Evolutionary conservation across 2,113 vertebrate species (phyloP), one percentile per base, ranked within the genome.

Genomic region (Trichechus manatus): DNA sequence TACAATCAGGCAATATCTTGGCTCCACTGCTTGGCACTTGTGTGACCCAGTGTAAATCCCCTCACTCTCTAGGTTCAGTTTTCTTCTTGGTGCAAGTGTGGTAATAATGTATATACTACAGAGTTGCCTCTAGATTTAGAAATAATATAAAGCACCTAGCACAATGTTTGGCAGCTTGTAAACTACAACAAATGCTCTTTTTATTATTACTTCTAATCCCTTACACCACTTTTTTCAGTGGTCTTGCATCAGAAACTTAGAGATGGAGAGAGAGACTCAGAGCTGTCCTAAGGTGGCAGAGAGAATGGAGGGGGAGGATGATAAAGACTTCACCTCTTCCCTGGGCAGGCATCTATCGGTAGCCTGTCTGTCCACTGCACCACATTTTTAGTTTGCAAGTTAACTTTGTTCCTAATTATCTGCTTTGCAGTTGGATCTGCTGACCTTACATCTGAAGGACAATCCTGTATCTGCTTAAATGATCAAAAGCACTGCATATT

Each of bases 401-500:
- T 91, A 84, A 97, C 85, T 93, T 66, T 93, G 77, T 70, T 87
- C 92, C 96, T 91, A 89, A 96, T 89, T 91, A 88, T 86, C 94
- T 78, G 93, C 95, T 96, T 88, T 96, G 94, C 96, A 97, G 96
- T 70, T 90, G 72, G 63, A 94, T 56, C 91, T 92, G 74, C 97
- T 97, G 97, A 97, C 95, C 96, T 97, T 92, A 42, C 70, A 53
- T 44, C 74, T 98, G 93, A 97, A 98, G 97, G 96, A 95, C 97
- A 95, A 87, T 61, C 64, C 91, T 94, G 95, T n/a, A 93, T 86
- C 94, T 89, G 86, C 42, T 94, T 95, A 79, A 92, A 59, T 15
- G 87, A 97, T 82, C 82, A 92, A 91, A 97, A 97, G 70, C 78
- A 77, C 42, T 4, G 25, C 77, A 66, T 74, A 75, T 25, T 95